Base-by-base conservation (phyloP, 1,140 invertebrate genomes). In the Dendroctonus ponderosae region DNA sequence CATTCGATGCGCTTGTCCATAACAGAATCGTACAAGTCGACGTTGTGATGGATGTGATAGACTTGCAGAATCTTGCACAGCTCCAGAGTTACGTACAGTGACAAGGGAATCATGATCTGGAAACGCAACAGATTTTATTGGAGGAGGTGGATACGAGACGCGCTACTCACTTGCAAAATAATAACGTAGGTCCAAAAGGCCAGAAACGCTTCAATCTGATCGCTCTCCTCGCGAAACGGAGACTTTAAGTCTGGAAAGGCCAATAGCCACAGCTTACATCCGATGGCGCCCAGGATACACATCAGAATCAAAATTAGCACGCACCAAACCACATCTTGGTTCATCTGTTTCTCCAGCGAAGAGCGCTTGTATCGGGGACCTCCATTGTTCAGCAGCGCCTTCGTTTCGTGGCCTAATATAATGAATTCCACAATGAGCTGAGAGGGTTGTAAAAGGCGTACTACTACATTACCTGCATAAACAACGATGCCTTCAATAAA, bases 361-460 rank as follows among this genome's bases (percentile, higher is more conserved):
- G 94, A 97, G 70, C 94, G 86, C 80, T 98, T 99, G 79, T 98
- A 97, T 69, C 96, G 85, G 65, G 95, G 94, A 62, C 94, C 94
- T 69, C 94, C 92, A 80, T 98, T 98, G 79, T 98, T 98, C 14
- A 98, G 85, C 93, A 98, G 96, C 1, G 96, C 94, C 82, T 98
- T 99, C 2, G 96, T 97, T 83, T 99, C 96, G 80, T 96, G 94
- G 70, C 96, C 92, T 90, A 56, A 40, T 7, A 40, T 0, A 41
- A 11, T 56, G 0, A 5, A 6, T 5, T 3, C 11, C 15, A 2
- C 9, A 51, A 51, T 41, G 26, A 26, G 26, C 26, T 26, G 26
- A 26, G 3, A 3, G 3, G 26, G 26, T 3, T 26, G 26, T 26
- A 26, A 26, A 26, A 3, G 26, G 26, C 26, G 26, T 26, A 3